Evolutionary conservation across 2,888 invertebrate species (phyloP).

Genomic region (Lamproptera curius): DNA sequence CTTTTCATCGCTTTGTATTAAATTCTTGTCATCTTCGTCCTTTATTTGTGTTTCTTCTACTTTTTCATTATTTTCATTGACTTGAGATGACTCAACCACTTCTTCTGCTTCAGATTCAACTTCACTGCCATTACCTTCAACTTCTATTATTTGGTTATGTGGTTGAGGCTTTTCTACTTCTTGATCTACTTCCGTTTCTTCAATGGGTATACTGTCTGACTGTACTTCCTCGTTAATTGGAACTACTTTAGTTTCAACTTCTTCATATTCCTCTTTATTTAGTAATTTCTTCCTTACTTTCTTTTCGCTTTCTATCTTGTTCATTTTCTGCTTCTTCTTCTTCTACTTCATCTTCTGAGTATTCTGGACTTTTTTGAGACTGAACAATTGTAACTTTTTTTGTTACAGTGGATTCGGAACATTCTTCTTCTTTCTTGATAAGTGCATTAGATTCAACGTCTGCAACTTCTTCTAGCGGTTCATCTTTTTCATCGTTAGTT

Average conservation of each 20-base stretch:
- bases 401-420: slow-evolving; percentile 49
- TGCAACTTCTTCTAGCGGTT: slow-evolving; percentile 29
- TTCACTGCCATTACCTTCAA: slow-evolving; percentile 12
- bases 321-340: slow-evolving; percentile 35
- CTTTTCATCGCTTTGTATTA: slow-evolving; percentile 23
- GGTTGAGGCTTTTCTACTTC: slow-evolving; percentile 24
- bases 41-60: slow-evolving; percentile 24
- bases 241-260: slow-evolving; percentile 22
- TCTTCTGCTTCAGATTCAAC: slow-evolving; percentile 29
- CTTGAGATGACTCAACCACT: slow-evolving; percentile 24
- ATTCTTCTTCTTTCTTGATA: slow-evolving; percentile 54
- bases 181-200: slow-evolving; percentile 13
- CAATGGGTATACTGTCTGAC: slow-evolving; percentile 24
- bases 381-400: slow-evolving; percentile 56
- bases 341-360: slow-evolving; percentile 32
- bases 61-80: slow-evolving; percentile 19
- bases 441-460: slow-evolving; percentile 37
- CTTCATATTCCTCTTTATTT: slow-evolving; percentile 27
- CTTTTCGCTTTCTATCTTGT: slow-evolving; percentile 22
- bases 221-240: slow-evolving; percentile 27
- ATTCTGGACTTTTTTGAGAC: slow-evolving; percentile 30
- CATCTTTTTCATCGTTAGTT: slow-evolving; percentile 30
- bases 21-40: slow-evolving; percentile 18
- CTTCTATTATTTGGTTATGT: slow-evolving; percentile 18
- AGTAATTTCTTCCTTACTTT: slow-evolving; percentile 19